phyloP scores from a whole-genome alignment of 2,888 invertebrate species.

The Carcina quercana region DNA sequence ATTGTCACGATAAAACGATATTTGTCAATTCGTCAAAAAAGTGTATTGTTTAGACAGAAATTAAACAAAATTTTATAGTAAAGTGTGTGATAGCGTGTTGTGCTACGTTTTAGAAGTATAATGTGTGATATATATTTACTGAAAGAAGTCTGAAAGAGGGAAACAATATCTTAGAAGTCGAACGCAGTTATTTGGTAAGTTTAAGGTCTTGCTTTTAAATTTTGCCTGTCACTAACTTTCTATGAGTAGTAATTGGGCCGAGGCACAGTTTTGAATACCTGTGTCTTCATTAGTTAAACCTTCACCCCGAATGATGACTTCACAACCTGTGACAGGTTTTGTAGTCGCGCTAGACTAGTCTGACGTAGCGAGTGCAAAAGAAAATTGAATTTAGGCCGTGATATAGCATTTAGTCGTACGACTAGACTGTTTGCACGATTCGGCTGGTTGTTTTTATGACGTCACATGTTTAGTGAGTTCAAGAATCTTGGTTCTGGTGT shows the following conservation, averaged over 20 bases:
- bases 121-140: conserved; percentile 56
- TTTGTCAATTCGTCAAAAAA: conserved; percentile 67
- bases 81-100: conserved; percentile 46
- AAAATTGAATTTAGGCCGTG: conserved; percentile 39
- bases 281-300: conserved; percentile 14
- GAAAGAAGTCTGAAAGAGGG: conserved; percentile 43
- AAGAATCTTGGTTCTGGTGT: conserved; percentile 50
- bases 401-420: conserved; percentile 33
- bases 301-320: conserved; percentile 18
- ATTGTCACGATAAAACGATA: conserved; percentile 58
- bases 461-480: conserved; percentile 42
- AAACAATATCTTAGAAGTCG: conserved; percentile 40
- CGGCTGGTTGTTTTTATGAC: conserved; percentile 50
- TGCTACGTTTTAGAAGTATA: conserved; percentile 51
- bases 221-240: conserved; percentile 48
- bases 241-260: conserved; percentile 33
- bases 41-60: conserved; percentile 59
- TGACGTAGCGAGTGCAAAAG: conserved; percentile 25
- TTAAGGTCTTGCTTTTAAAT: conserved; percentile 45
- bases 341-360: conserved; percentile 2
- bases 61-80: conserved; percentile 61
- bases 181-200: conserved; percentile 61
- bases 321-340: background rate
- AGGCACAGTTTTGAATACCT: conserved; percentile 24
- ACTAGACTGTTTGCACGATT: conserved; percentile 38